Base-by-base conservation (phyloP, 1,140 invertebrate genomes). In the Physella acuta region DNA sequence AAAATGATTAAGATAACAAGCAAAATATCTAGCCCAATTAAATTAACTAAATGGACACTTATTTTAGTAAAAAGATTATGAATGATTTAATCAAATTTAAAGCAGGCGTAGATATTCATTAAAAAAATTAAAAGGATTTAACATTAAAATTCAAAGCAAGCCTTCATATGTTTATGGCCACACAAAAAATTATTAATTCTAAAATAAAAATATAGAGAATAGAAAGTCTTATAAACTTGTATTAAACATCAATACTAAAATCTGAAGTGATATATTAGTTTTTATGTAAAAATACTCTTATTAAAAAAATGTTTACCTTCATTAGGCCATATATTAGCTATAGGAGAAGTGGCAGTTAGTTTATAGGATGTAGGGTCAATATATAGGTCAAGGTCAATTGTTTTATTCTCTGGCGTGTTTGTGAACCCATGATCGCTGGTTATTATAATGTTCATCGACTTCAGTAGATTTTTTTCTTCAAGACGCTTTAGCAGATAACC, bases 391-490 rank as follows among this genome's bases (percentile, higher is more conserved):
- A 91, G 82, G 78, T 90, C 86, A 68, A 91, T 88, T 70, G 89
- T 85, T 26, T 69, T 79, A 44, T 87, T 78, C 28, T 26, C 14
- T 49, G 84, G 75, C 1, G 89, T 87, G 24, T 82, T 78, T 3
- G 87, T 75, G 89, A 92, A 91, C 20, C 92, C 92, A 84, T 93
- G 92, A 83, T 93, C 92, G 79, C 90, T 91, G 14, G 91, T 81
- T 63, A 92, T 85, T 70, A 92, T 87, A 0, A 92, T 82, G 80
- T 92, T 92, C 0, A 90, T 84, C 62, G 80, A 79, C 74, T 89
- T 82, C 20, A 81, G 76, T 52, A 92, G 79, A 30, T 71, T 62
- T 3, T 75, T 68, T 36, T 78, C 67, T 68, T 82, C 62, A 11
- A 85, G 62, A 36, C 74, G 36, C 28, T 79, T 39, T 26, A 86